phyloP scores from a whole-genome alignment of 2,113 vertebrate species.

The Pollimyrus isidori region DNA sequence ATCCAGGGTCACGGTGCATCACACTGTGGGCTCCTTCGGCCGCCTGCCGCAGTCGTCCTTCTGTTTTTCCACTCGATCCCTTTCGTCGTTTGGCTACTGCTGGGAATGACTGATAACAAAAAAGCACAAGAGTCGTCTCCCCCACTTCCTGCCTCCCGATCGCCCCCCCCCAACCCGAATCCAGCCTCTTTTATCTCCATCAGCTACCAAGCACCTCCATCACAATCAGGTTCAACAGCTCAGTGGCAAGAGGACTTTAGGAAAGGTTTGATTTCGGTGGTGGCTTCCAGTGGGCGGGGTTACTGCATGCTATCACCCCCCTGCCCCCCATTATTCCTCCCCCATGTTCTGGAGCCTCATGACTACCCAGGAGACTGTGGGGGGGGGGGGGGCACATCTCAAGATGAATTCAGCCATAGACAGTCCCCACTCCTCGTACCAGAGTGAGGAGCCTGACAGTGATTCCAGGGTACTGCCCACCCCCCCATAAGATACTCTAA shows the following conservation, averaged over 20 bases:
- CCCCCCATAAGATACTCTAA: not conserved
- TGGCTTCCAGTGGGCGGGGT: not conserved
- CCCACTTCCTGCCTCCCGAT: not conserved
- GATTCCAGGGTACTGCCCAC: not conserved
- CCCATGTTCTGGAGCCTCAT: not conserved
- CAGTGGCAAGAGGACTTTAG: not conserved
- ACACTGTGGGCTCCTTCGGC: not conserved
- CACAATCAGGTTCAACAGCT: not conserved
- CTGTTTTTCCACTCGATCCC: not conserved
- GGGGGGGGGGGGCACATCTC: not conserved
- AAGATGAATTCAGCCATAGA: not conserved
- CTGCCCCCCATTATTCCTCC: not conserved
- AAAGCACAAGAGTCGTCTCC: not conserved
- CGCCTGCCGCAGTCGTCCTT: not conserved
- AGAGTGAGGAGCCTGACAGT: not conserved
- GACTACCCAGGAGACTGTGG: not conserved
- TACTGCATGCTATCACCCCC: not conserved
- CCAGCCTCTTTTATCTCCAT: not conserved
- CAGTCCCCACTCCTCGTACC: not conserved
- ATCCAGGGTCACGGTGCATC: not conserved
- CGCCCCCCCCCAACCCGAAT: not conserved
- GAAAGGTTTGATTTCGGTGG: not conserved
- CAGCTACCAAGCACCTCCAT: not conserved
- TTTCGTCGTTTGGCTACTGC: not conserved
- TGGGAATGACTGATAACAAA: not conserved